These are phyloP conservation scores for Varecia variegata DNA, from an alignment of 2,797 vertebrate species.

Conservation along the genomic window DNA sequence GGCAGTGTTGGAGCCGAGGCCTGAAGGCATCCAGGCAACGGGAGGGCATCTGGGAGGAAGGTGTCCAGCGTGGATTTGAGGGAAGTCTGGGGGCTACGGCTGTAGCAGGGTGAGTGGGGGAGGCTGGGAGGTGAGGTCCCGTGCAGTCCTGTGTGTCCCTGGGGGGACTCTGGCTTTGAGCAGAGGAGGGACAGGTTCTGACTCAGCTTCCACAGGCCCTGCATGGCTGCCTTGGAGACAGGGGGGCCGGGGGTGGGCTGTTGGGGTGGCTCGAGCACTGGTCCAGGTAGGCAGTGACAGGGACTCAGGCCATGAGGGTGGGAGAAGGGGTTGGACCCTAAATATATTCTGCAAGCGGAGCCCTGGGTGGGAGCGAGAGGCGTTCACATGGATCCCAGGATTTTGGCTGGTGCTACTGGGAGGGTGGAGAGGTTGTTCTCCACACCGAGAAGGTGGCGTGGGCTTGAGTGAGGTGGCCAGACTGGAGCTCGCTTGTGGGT, in stretches of 20 bases:
- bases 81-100: fast-evolving
- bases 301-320: background rate
- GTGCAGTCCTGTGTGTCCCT: background rate
- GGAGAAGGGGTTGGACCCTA: background rate
- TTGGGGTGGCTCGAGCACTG: fast-evolving
- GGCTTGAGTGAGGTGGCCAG: background rate
- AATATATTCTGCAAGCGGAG: background rate
- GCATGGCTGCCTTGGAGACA: fast-evolving
- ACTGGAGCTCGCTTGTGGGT: background rate
- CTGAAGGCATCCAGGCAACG: background rate
- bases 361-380: background rate
- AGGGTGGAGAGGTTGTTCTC: background rate
- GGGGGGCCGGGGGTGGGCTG: fast-evolving
- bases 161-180: background rate
- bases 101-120: fast-evolving
- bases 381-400: background rate
- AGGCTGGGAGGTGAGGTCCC: background rate
- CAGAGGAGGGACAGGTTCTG: background rate
- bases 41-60: fast-evolving
- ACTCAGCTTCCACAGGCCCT: background rate
- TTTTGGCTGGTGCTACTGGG: background rate
- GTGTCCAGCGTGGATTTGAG: background rate
- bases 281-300: background rate
- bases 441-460: background rate
- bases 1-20: background rate